Evolutionary conservation across 2,113 vertebrate genomes (phyloP).

Genomic region (Callospermophilus lateralis): DNA sequence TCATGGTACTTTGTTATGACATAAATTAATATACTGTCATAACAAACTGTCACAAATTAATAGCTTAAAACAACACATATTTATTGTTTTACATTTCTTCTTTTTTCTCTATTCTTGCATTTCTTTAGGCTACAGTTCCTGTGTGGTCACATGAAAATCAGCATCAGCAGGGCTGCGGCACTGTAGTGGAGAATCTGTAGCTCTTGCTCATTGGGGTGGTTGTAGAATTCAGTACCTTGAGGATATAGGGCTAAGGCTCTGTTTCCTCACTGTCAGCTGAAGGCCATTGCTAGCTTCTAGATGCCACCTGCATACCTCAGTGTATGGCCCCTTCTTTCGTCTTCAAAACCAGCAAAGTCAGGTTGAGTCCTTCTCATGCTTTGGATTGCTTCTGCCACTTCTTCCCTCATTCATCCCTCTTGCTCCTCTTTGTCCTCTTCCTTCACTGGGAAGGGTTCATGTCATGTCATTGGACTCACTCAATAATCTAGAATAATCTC

Average conservation of each 20-base stretch:
- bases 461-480: background rate
- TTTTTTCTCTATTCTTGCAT: background rate
- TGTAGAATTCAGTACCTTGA: background rate
- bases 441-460: background rate
- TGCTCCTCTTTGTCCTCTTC: background rate
- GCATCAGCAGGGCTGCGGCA: accelerated
- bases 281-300: background rate
- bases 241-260: too few species aligned
- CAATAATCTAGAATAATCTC: background rate
- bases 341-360: background rate
- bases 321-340: background rate
- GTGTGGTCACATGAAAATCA: background rate
- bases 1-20: background rate
- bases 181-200: background rate
- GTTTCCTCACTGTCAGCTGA: background rate
- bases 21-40: background rate
- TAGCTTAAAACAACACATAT: background rate
- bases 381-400: background rate
- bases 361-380: background rate
- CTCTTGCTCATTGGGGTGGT: background rate
- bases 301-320: background rate
- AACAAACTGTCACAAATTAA: background rate
- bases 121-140: background rate
- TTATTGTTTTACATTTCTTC: background rate
- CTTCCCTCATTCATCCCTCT: background rate